These are phyloP conservation scores for Sclerurus mexicanus DNA, from an alignment of 2,113 vertebrate genomes.

Conservation along the genomic window DNA sequence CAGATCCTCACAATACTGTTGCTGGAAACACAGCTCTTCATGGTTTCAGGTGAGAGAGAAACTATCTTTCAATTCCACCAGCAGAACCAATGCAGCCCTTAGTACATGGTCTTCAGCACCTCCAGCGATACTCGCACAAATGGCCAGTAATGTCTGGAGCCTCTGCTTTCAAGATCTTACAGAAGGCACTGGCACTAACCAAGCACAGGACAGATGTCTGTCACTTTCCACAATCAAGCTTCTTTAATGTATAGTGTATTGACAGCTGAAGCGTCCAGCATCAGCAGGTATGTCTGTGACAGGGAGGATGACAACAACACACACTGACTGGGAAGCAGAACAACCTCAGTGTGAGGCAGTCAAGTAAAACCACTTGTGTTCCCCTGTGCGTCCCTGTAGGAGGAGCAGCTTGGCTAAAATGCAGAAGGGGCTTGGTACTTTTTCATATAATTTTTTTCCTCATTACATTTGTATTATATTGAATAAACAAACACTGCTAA, in stretches of 20 bases:
- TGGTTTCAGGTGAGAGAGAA: constrained; percentile 44
- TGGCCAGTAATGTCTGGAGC: not conserved
- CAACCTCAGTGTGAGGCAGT: not conserved
- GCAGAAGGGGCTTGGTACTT: not conserved
- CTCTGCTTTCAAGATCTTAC: not conserved
- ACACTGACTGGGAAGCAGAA: not conserved
- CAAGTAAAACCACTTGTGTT: not conserved
- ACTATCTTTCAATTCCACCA: not conserved
- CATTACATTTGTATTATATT: not conserved
- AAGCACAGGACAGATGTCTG: fast-evolving
- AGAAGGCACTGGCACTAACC: not conserved
- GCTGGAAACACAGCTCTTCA: constrained; percentile 19
- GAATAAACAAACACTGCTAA: not conserved
- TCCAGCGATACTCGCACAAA: not conserved
- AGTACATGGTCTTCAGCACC: fast-evolving
- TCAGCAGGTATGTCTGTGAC: not conserved
- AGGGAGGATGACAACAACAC: not conserved
- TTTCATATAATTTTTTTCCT: not conserved
- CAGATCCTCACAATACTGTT: not conserved
- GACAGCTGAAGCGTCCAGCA: not conserved
- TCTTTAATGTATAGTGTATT: not conserved
- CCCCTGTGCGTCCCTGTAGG: too few relatives aligned
- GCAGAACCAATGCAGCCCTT: not conserved
- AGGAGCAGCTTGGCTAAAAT: not conserved
- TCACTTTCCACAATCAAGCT: not conserved